Base-by-base conservation (phyloP, 2,888 invertebrate species). In the Tenthredo distinguenda region DNA sequence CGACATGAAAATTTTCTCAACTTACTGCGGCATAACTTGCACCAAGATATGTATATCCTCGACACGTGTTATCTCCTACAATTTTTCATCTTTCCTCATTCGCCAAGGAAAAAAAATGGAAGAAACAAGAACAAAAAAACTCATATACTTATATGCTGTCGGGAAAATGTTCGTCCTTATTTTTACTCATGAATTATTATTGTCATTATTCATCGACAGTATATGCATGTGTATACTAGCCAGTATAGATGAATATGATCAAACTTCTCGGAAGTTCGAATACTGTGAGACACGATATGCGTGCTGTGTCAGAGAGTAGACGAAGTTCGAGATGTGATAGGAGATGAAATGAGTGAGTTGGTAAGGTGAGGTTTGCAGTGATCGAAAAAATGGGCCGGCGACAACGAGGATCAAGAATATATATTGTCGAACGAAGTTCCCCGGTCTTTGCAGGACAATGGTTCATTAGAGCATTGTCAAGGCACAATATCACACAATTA, bases 391-490 rank as follows among this genome's bases (percentile, higher is more conserved):
- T 71, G 9, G 71, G 6, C 34, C 71, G 71, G 26, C 71, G 71
- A 71, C 71, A 71, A 12, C n/a, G 37, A 2, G 71, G 37, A 71
- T 71, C 37, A n/a, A 34, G 18, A 9, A n/a, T 68, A 26, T 65
- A 65, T 26, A 2, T 26, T 18, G 68, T 18, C n/a, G 55, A 55
- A 55, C 6, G 55, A 55, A 55, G 10, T 31, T 62, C 12, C 26
- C 26, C 12, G 26, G 55, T 77, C 18, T 18, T 55, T 55, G 3
- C 26, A 26, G 79, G 90, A 93, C 92, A 93, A 93, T 93, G 92
- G 90, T 93, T 92, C 92, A 92, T 92, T 93, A 92, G 90, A 92
- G 91, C 90, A 93, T 93, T 92, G 92, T 92, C 90, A 91, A 88
- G 90, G 91, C 90, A 92, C 92, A 92, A 92, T 92, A 91, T 92